Evolutionary conservation across 64 coral and sea anemone genomes (phyloP).

Genomic region (Porites australiensis): DNA sequence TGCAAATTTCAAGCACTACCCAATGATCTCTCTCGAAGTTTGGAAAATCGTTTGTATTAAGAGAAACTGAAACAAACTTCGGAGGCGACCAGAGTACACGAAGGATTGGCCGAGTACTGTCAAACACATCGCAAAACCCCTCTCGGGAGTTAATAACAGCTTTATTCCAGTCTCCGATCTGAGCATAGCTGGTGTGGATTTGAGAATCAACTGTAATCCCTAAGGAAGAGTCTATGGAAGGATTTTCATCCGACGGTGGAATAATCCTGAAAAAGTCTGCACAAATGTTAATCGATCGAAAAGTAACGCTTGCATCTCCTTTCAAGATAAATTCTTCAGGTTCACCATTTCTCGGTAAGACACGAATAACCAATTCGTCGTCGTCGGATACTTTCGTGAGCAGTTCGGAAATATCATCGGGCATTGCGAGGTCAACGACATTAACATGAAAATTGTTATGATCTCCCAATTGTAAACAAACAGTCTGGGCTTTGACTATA

Average conservation of each 20-base stretch:
- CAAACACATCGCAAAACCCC: not conserved
- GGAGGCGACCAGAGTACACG: not conserved
- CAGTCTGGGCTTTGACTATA: not conserved
- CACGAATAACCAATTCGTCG: slow-evolving; percentile 4
- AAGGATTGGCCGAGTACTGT: not conserved
- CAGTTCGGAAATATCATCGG: not conserved
- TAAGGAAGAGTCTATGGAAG: not conserved
- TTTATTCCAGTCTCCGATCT: not conserved
- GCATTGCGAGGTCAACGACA: not conserved
- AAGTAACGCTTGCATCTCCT: not conserved
- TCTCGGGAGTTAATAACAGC: not conserved
- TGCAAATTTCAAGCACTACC: slow-evolving; percentile 1
- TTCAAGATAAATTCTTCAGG: not conserved
- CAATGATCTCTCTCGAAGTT: not conserved
- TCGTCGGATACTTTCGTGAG: slow-evolving; percentile 27
- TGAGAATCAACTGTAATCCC: not conserved
- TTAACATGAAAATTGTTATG: not conserved
- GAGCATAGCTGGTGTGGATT: not conserved
- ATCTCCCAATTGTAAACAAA: slow-evolving; percentile 20
- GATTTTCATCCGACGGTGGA: not conserved
- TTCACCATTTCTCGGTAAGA: not conserved
- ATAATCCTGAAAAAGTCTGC: slow-evolving; percentile 7
- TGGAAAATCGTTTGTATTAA: not conserved
- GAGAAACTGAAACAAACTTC: not conserved
- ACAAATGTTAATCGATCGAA: not conserved